Evolutionary conservation across 1,140 invertebrate species (phyloP).

Genomic region (Berghia stephanieae): DNA sequence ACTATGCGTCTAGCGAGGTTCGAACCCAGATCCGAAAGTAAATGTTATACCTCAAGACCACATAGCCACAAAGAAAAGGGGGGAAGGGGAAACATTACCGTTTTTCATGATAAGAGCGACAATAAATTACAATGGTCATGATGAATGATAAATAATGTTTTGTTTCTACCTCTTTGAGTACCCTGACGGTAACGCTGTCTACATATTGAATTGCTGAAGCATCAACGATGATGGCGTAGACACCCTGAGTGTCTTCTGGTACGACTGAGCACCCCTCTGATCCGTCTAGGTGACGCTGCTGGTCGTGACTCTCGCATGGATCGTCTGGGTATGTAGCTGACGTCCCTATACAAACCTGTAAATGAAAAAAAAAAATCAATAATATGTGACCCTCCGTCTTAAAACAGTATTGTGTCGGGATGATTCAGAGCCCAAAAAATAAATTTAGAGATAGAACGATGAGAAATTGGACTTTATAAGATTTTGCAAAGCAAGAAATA

Average conservation of each 20-base stretch:
- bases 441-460: too few relatives aligned
- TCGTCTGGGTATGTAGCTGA: conserved; percentile 29
- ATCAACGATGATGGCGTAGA: conserved; percentile 49
- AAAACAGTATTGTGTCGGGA: too few relatives aligned
- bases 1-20: neutral
- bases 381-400: too few relatives aligned
- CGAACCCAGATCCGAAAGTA: neutral
- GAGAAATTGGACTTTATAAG: too few relatives aligned
- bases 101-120: neutral
- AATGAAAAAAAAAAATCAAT: conserved; percentile 22
- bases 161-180: conserved; percentile 45
- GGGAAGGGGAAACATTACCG: too few relatives aligned
- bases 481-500: too few relatives aligned
- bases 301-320: conserved; percentile 34
- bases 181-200: conserved; percentile 52
- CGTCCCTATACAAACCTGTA: conserved; percentile 44
- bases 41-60: neutral
- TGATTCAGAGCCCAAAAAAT: too few relatives aligned
- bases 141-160: too few relatives aligned
- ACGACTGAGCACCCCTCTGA: conserved; percentile 46
- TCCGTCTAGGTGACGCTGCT: neutral
- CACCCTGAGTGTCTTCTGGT: neutral
- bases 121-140: too few relatives aligned
- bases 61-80: neutral
- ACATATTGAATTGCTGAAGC: conserved; percentile 57